These are phyloP conservation scores for Puntigrus tetrazona DNA, from an alignment of 2,113 vertebrate genomes.

Conservation along the genomic window DNA sequence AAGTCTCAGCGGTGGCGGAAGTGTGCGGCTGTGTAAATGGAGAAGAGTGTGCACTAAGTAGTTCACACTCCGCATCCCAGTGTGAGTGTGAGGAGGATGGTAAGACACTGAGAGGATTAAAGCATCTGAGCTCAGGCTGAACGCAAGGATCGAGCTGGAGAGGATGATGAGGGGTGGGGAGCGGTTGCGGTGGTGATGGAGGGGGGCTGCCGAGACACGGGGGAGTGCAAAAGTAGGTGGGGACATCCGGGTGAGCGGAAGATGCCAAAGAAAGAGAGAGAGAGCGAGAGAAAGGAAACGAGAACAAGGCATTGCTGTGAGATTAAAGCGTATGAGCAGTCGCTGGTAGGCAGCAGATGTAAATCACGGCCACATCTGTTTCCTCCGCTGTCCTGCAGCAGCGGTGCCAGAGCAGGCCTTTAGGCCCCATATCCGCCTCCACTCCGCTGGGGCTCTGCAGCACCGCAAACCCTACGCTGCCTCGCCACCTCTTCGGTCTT, in stretches of 20 bases:
- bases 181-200: neutral
- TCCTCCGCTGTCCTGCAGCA: slow-evolving; percentile 42
- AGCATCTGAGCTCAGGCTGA: slow-evolving; percentile 9
- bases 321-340: slow-evolving; percentile 51
- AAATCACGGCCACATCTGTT: slow-evolving; percentile 55
- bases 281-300: slow-evolving; percentile 26
- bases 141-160: slow-evolving; percentile 1
- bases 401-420: slow-evolving; percentile 46
- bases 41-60: slow-evolving; percentile 26
- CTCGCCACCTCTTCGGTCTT: slow-evolving; percentile 2
- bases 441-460: slow-evolving; percentile 33
- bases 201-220: neutral
- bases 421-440: slow-evolving; percentile 44
- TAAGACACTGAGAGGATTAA: slow-evolving; percentile 19
- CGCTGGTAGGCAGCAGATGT: slow-evolving; percentile 50
- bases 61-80: slow-evolving; percentile 6
- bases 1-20: neutral
- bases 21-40: neutral
- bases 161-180: neutral
- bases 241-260: neutral
- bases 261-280: slow-evolving; percentile 1
- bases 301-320: slow-evolving; percentile 26
- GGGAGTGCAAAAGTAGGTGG: slow-evolving; percentile 34
- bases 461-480: slow-evolving; percentile 21
- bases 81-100: slow-evolving; percentile 5